phyloP scores from a whole-genome alignment of 2,113 vertebrate species.

The Todiramphus chloris region DNA sequence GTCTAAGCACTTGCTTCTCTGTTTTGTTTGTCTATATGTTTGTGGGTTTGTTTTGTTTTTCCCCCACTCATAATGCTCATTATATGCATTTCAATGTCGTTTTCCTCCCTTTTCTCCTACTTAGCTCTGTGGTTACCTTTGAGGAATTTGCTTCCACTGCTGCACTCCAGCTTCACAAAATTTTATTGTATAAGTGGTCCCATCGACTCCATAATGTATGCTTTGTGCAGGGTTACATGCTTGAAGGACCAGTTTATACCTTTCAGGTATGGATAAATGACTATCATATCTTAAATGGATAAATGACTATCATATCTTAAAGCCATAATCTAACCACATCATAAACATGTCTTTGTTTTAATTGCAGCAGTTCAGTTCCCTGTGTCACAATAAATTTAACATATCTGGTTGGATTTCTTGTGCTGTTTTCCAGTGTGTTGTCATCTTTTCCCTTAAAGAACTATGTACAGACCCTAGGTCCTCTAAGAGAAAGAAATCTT shows the following conservation, averaged over 20 bases:
- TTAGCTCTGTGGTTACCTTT: neutral
- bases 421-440: neutral
- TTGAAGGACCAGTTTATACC: neutral
- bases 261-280: neutral
- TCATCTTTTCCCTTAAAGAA: neutral
- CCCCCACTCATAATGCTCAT: neutral
- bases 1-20: neutral
- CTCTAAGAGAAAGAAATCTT: neutral
- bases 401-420: neutral
- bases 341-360: slow-evolving; percentile 4
- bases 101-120: neutral
- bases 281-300: neutral
- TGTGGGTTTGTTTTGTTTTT: neutral
- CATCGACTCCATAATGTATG: neutral
- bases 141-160: neutral
- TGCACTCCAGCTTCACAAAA: neutral
- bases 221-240: neutral
- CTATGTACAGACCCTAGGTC: neutral
- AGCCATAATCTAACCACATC: neutral
- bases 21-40: neutral
- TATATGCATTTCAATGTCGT: neutral
- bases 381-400: neutral
- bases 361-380: neutral
- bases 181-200: neutral
- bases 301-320: neutral